Evolutionary conservation across 2,888 invertebrate species (phyloP).

Genomic region (Yponomeuta evonymella): DNA sequence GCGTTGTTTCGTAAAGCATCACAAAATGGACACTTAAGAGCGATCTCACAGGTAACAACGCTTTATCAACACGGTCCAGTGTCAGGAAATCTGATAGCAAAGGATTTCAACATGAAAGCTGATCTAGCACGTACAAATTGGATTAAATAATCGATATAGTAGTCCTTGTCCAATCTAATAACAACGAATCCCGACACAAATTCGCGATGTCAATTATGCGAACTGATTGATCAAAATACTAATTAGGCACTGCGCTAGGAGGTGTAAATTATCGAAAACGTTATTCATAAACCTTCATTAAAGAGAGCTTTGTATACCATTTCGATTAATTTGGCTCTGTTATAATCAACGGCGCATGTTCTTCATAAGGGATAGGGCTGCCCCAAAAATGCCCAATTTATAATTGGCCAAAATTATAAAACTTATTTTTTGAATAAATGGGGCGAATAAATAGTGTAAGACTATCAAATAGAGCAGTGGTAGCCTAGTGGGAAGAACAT

Average conservation of each 20-base stretch:
- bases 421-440: too few relatives aligned
- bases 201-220: background rate
- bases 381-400: too few relatives aligned
- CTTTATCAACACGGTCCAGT: background rate
- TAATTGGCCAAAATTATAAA: too few relatives aligned
- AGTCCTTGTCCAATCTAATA: background rate
- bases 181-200: background rate
- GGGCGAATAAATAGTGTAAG: too few relatives aligned
- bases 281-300: background rate
- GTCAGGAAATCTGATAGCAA: background rate
- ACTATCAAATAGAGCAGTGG: too few relatives aligned
- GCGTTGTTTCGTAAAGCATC: too few relatives aligned
- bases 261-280: background rate
- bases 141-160: conserved; percentile 4
- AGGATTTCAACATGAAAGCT: background rate
- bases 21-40: too few relatives aligned
- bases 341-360: background rate
- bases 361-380: background rate
- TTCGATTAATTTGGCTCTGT: background rate
- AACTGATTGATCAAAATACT: background rate
- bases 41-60: too few relatives aligned
- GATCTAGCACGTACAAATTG: background rate
- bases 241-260: background rate
- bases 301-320: background rate
- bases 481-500: too few relatives aligned